Percentiles rank a stretch among this genome's conserved stretches.
phyloP scores from a whole-genome alignment of 2,797 vertebrate genomes.

The Trachops cirrhosus region DNA sequence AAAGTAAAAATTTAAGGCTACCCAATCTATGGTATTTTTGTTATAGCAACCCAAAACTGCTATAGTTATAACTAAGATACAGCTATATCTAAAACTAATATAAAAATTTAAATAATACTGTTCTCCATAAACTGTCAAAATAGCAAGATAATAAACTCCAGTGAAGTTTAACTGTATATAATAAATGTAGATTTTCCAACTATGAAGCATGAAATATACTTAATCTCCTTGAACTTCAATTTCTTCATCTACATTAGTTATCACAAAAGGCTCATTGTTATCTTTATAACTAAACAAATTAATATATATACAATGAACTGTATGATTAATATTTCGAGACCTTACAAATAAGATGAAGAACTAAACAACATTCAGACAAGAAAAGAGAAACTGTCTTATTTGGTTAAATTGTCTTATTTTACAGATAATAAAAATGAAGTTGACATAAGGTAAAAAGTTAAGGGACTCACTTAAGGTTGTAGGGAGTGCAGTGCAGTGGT shows the following conservation, averaged over 20 bases:
- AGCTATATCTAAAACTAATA: neutral
- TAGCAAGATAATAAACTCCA: neutral
- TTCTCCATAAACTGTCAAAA: neutral
- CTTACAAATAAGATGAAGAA: neutral
- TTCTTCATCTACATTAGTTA: neutral
- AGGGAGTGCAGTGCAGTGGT: neutral
- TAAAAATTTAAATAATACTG: neutral
- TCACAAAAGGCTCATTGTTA: neutral
- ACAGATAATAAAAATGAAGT: neutral
- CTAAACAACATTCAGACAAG: neutral
- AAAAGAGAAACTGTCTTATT: neutral
- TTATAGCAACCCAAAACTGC: neutral
- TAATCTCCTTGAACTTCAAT: neutral
- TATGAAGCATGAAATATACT: neutral
- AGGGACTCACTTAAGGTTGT: neutral
- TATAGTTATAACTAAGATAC: neutral
- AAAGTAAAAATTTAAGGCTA: neutral
- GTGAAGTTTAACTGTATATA: neutral
- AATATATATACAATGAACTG: neutral
- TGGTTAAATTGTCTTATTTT: neutral
- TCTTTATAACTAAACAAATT: neutral
- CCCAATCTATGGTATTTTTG: neutral
- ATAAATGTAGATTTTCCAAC: neutral
- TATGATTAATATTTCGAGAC: neutral
- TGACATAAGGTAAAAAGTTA: neutral